Evolutionary conservation across 2,797 vertebrate genomes (phyloP).

Genomic region (Pelodytes ibericus): DNA sequence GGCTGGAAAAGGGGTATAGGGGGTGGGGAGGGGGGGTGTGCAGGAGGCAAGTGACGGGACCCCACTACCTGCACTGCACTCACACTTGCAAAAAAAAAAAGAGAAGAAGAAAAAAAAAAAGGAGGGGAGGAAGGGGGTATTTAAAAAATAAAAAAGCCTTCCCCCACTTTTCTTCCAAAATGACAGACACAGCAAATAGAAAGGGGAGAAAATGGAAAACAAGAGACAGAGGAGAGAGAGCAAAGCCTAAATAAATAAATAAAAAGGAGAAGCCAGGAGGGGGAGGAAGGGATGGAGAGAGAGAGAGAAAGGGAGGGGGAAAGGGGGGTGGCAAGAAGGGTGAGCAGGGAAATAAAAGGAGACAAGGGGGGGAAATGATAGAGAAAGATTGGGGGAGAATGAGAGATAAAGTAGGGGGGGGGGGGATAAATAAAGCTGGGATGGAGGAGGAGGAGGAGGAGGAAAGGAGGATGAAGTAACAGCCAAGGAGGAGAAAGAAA

Average conservation of each 20-base stretch:
- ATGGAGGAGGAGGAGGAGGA: constrained; percentile 40
- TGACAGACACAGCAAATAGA: no score
- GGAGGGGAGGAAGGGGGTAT: constrained; percentile 43
- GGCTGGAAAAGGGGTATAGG: constrained; percentile 30
- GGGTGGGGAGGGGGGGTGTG: constrained; percentile 8
- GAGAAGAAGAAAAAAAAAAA: constrained; percentile 42
- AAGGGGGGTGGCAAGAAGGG: constrained; percentile 53
- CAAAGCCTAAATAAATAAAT: no score
- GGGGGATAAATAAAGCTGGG: no score
- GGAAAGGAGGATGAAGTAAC: constrained; percentile 56
- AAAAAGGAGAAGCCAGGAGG: constrained; percentile 56
- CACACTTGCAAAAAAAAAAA: constrained; percentile 55
- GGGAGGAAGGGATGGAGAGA: constrained; percentile 61
- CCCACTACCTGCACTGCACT: constrained; percentile 54
- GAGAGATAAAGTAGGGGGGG: constrained; percentile 47
- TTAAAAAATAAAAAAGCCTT: no score
- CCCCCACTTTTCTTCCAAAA: no score
- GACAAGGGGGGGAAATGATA: constrained; percentile 50
- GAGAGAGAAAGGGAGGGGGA: constrained; percentile 56
- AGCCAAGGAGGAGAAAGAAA: constrained; percentile 58
- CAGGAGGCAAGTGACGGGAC: constrained; percentile 58
- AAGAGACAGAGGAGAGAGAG: constrained; percentile 52
- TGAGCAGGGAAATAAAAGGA: constrained; percentile 6
- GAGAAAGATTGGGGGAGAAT: constrained; percentile 53
- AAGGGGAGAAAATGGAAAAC: no score